A percentile compares a stretch with the other conserved stretches of the same genome.
phyloP scores from a whole-genome alignment of 2,797 vertebrate species.

The Girardinus metallicus region DNA sequence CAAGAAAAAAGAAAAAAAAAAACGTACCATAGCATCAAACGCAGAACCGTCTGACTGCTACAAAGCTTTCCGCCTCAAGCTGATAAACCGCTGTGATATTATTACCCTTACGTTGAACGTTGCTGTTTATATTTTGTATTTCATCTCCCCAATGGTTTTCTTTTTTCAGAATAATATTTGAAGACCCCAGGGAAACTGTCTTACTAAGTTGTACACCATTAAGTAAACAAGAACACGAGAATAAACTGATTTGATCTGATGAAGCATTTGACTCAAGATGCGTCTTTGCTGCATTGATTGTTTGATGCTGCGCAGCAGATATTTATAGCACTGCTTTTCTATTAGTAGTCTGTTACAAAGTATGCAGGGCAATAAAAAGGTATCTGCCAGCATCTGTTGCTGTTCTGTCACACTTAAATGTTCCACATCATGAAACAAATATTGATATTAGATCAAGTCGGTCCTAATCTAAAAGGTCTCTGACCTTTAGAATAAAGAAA shows the following conservation, averaged over 20 bases:
- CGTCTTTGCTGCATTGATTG: not conserved
- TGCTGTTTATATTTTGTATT: not conserved
- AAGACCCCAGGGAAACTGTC: not conserved
- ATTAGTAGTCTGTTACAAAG: not conserved
- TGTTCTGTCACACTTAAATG: not conserved
- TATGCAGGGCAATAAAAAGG: not conserved
- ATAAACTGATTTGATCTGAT: not conserved
- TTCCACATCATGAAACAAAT: not conserved
- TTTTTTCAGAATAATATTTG: not conserved
- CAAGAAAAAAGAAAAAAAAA: not conserved
- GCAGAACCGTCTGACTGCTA: not conserved
- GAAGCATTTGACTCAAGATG: not conserved
- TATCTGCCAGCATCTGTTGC: not conserved
- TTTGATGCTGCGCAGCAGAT: not conserved
- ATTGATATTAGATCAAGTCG: not conserved
- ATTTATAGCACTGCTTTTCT: not conserved
- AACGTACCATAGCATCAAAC: not conserved
- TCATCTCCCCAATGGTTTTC: not conserved
- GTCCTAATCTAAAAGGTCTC: not conserved
- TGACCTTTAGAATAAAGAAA: not conserved
- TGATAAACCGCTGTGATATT: not conserved
- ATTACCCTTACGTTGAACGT: not conserved
- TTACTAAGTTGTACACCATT: not conserved
- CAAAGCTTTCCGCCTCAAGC: not conserved
- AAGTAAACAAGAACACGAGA: not conserved